A percentile compares a stretch with the other conserved stretches of the same genome.
Evolutionary conservation across 2,113 vertebrate species (phyloP).

Genomic region (Ursus arctos): DNA sequence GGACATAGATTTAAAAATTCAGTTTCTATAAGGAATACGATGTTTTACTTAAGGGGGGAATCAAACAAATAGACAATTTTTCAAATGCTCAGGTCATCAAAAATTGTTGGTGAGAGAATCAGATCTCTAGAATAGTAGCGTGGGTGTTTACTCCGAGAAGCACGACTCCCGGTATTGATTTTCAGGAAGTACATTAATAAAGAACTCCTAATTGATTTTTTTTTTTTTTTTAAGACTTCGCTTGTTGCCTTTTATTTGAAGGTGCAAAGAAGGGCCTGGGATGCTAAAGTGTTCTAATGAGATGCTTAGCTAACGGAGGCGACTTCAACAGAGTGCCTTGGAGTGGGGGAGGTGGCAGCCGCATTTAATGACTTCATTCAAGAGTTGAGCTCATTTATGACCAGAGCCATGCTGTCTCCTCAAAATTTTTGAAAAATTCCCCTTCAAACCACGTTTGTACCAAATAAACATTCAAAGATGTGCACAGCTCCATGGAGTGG

Average conservation of each 20-base stretch:
- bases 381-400: slow-evolving; percentile 37
- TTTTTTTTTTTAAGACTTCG: slow-evolving; percentile 74
- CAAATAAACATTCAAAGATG: slow-evolving; percentile 22
- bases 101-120: slow-evolving; percentile 68
- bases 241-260: slow-evolving; percentile 85
- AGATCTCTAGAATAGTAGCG: slow-evolving; percentile 49
- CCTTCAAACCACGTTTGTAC: slow-evolving; percentile 47
- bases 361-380: slow-evolving; percentile 69
- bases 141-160: slow-evolving; percentile 58
- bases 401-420: slow-evolving; percentile 1
- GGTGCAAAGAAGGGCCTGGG: slow-evolving; percentile 83
- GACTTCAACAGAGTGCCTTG: slow-evolving; percentile 70
- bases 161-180: slow-evolving; percentile 82
- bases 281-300: slow-evolving; percentile 85
- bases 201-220: slow-evolving; percentile 90
- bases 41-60: slow-evolving; percentile 50
- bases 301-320: slow-evolving; percentile 80
- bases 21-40: slow-evolving; percentile 4
- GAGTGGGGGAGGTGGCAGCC: slow-evolving; percentile 42
- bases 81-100: slow-evolving; percentile 64
- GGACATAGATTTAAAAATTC: slow-evolving; percentile 30
- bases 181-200: slow-evolving; percentile 84
- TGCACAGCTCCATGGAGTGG: not conserved
- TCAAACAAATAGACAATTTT: slow-evolving; percentile 68
- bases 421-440: slow-evolving; percentile 52